Evolutionary conservation across 92 coral and sea anemone genomes (phyloP).

Genomic region (Phymanthus crucifer): DNA sequence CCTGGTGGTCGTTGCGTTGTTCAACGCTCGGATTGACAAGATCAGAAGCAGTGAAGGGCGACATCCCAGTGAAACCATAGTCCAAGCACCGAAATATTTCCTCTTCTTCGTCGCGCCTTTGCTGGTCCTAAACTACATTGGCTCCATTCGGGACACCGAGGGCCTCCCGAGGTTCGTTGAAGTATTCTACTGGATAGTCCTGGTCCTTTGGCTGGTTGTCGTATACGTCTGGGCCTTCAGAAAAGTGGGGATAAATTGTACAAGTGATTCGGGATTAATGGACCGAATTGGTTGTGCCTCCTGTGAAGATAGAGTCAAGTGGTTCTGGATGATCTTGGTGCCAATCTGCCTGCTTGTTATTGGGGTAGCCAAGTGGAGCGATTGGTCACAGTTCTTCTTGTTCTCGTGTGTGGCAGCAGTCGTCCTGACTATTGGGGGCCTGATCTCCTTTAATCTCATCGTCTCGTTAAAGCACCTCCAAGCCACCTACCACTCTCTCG

Average conservation of each 20-base stretch:
- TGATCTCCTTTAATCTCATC: slow-evolving; percentile 53
- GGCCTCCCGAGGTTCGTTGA: slow-evolving; percentile 73
- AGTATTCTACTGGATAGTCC: slow-evolving; percentile 66
- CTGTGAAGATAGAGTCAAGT: slow-evolving; percentile 59
- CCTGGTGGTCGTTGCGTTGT: slow-evolving; percentile 80
- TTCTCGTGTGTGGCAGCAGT: slow-evolving; percentile 90
- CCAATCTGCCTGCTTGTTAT: slow-evolving; percentile 81
- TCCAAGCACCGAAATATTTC: slow-evolving; percentile 90
- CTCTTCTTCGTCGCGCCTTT: slow-evolving; percentile 91
- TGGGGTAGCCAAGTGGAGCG: slow-evolving; percentile 60
- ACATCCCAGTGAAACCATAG: slow-evolving; percentile 60
- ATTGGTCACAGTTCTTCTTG: slow-evolving; percentile 94
- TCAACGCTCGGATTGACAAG: slow-evolving; percentile 66
- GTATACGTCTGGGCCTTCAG: slow-evolving; percentile 79
- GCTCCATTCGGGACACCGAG: slow-evolving; percentile 82
- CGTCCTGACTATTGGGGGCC: slow-evolving; percentile 62
- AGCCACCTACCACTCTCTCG: slow-evolving; percentile 10
- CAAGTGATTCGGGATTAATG: slow-evolving; percentile 19
- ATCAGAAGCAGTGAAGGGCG: slow-evolving; percentile 14
- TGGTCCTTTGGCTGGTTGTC: slow-evolving; percentile 70
- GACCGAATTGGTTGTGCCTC: slow-evolving; percentile 28
- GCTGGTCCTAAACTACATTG: slow-evolving; percentile 82
- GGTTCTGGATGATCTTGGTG: slow-evolving; percentile 66
- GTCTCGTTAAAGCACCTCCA: slow-evolving; percentile 33
- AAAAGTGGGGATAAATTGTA: slow-evolving; percentile 69